phyloP scores from a whole-genome alignment of 2,113 vertebrate species.

The Engystomops pustulosus region DNA sequence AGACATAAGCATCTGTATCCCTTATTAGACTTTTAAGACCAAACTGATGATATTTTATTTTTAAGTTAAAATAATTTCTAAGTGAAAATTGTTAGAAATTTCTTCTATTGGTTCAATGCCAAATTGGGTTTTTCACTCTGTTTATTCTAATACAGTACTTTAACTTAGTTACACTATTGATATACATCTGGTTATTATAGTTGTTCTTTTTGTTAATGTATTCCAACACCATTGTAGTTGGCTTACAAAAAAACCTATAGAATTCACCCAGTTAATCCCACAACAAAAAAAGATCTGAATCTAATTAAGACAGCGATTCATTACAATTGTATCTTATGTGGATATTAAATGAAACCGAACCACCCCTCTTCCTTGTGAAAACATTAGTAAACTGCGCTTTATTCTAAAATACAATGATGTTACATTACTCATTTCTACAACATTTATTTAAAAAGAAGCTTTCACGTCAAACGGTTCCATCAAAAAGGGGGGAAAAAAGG shows the following conservation, averaged over 20 bases:
- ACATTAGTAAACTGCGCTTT: not conserved
- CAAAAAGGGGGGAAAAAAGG: slow-evolving; percentile 39
- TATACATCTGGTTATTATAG: too few species aligned
- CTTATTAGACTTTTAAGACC: too few species aligned
- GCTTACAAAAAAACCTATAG: not conserved
- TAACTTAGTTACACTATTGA: too few species aligned
- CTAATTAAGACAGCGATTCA: not conserved
- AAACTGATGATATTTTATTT: too few species aligned
- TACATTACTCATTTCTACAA: not conserved
- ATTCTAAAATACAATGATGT: not conserved
- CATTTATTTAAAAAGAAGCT: slow-evolving; percentile 4
- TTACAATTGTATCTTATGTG: not conserved
- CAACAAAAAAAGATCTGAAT: not conserved
- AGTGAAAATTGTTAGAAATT: too few species aligned
- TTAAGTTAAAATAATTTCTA: too few species aligned
- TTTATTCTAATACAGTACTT: too few species aligned
- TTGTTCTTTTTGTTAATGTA: not conserved
- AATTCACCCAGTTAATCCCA: not conserved
- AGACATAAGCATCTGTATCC: too few species aligned
- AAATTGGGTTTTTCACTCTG: too few species aligned
- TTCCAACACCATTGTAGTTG: too few species aligned
- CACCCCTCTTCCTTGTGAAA: not conserved
- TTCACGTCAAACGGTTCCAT: slow-evolving; percentile 48
- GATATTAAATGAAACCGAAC: not conserved
- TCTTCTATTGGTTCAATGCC: too few species aligned